Conservation (phyloP, 2,888 invertebrate species). For the Cephus sareptanus region DNA sequence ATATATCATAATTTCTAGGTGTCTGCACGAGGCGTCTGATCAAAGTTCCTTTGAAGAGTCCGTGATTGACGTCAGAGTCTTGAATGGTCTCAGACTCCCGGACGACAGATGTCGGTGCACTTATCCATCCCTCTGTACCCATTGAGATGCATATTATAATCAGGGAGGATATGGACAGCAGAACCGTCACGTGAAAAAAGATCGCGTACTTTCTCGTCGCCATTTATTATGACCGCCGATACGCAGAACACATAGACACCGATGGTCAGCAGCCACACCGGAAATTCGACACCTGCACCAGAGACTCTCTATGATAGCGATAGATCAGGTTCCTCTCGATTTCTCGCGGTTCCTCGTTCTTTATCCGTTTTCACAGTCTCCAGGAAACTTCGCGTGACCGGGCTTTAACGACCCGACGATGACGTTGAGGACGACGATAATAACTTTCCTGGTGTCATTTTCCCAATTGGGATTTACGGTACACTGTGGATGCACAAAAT, state of each 20-base stretch:
- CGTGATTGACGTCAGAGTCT: constrained; percentile 37
- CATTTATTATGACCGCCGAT: background rate
- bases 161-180: constrained; percentile 34
- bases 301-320: background rate
- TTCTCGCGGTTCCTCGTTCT: too few species aligned
- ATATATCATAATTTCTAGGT: constrained; percentile 34
- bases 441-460: background rate
- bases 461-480: background rate
- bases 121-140: constrained; percentile 35
- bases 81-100: constrained; percentile 25
- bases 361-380: background rate
- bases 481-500: background rate
- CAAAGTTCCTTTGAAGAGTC: constrained; percentile 41
- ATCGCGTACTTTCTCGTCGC: constrained; percentile 29
- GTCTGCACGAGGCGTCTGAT: constrained; percentile 30
- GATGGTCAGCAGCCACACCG: background rate
- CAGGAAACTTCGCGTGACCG: background rate
- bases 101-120: constrained; percentile 30
- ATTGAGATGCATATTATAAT: constrained; percentile 34
- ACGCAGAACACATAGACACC: background rate
- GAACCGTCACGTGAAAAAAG: constrained; percentile 29
- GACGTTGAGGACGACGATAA: background rate
- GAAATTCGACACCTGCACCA: background rate
- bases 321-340: background rate
- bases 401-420: background rate